phyloP scores from a whole-genome alignment of 2,113 vertebrate species.

The Pungitius pungitius region DNA sequence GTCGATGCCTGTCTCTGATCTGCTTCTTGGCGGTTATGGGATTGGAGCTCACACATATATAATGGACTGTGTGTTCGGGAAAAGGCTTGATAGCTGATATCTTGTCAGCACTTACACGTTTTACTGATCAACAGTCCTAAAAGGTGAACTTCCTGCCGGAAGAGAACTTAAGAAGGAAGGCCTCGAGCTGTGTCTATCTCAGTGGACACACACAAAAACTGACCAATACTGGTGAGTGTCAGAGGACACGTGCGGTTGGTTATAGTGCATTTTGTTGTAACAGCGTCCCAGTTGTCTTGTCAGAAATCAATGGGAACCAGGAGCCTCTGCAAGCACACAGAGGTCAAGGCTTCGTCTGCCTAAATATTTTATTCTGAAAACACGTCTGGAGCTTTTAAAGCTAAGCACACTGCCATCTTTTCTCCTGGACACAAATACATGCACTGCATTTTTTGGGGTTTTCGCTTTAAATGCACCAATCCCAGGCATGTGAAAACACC shows the following conservation, averaged over 20 bases:
- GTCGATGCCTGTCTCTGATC: conserved; percentile 3
- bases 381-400: conserved; percentile 93
- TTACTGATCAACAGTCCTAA: conserved; percentile 24
- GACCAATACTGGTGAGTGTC: conserved; percentile 78
- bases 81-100: background rate
- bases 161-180: conserved; percentile 19
- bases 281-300: conserved; percentile 94
- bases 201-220: background rate
- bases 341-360: conserved; percentile 92
- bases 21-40: conserved; percentile 21
- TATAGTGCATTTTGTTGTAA: conserved; percentile 98
- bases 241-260: conserved; percentile 85
- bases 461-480: conserved; percentile 26
- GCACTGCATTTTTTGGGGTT: background rate
- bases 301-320: conserved; percentile 96
- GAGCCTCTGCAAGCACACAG: conserved; percentile 86
- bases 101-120: conserved; percentile 15
- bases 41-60: conserved; percentile 28
- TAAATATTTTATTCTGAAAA: conserved; percentile 97
- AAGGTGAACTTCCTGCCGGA: conserved; percentile 19
- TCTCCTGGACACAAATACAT: conserved; percentile 50
- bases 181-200: conserved; percentile 43
- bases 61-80: background rate
- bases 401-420: conserved; percentile 81
- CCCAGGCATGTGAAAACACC: conserved; percentile 11